Evolutionary conservation across 2,797 vertebrate species (phyloP).

Genomic region (Choloepus didactylus): DNA sequence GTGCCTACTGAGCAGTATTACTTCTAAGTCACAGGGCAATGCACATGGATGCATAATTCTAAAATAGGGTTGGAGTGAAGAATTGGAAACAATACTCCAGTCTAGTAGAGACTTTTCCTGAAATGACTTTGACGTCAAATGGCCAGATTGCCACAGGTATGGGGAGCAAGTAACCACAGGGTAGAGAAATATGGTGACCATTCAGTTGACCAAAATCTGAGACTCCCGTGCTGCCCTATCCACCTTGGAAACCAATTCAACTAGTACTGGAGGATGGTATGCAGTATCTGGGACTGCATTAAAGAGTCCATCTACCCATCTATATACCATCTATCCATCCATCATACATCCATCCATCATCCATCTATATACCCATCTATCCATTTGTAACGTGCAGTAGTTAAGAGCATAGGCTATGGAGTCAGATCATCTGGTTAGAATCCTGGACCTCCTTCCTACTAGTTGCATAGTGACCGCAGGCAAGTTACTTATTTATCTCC

Average conservation of each 20-base stretch:
- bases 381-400: too few species aligned
- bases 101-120: not conserved
- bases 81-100: not conserved
- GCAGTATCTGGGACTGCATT: not conserved
- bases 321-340: not conserved
- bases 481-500: not conserved
- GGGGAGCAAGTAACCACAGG: not conserved
- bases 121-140: not conserved
- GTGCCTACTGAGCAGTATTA: rapidly evolving
- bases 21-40: not conserved
- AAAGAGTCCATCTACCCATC: not conserved
- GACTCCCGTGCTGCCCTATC: not conserved
- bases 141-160: not conserved
- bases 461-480: not conserved
- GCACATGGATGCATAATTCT: not conserved
- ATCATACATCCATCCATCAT: not conserved
- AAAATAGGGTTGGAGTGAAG: conserved; percentile 13
- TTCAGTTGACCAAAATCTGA: not conserved
- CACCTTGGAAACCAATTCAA: not conserved
- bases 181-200: not conserved
- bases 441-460: not conserved
- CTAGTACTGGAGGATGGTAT: not conserved
- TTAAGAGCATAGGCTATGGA: not conserved
- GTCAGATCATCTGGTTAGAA: not conserved
- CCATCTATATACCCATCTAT: too few species aligned